phyloP scores from a whole-genome alignment of 2,113 vertebrate genomes.

The Megalops atlanticus region DNA sequence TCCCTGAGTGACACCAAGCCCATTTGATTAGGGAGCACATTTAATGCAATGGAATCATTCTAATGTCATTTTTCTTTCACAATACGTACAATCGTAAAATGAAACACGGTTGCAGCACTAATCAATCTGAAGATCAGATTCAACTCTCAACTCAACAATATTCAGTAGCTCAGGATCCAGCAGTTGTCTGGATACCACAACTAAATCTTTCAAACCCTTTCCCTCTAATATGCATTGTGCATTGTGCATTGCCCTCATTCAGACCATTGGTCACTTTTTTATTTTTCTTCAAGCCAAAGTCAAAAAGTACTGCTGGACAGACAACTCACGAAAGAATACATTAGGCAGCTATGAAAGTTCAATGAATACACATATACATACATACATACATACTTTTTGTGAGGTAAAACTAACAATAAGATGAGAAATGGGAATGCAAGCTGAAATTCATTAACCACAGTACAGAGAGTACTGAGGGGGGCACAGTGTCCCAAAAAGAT shows the following conservation, averaged over 20 bases:
- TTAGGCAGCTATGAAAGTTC: background rate
- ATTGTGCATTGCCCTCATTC: background rate
- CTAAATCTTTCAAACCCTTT: background rate
- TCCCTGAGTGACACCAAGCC: background rate
- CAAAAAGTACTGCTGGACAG: background rate
- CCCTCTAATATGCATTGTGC: background rate
- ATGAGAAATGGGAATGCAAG: background rate
- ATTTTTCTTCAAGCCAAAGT: background rate
- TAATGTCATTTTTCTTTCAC: background rate
- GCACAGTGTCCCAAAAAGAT: background rate
- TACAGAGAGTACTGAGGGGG: background rate
- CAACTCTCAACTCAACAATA: background rate
- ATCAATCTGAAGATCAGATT: background rate
- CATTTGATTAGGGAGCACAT: background rate
- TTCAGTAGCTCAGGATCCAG: background rate
- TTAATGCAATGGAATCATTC: background rate
- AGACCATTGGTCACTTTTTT: background rate
- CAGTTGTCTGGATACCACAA: background rate
- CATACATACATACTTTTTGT: background rate
- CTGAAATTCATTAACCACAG: background rate
- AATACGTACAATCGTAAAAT: too few relatives aligned
- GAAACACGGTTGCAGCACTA: background rate
- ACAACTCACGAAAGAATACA: background rate
- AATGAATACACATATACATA: background rate
- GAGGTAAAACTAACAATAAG: background rate